phyloP scores from a whole-genome alignment of 2,797 vertebrate species.

The Bufotes viridis region DNA sequence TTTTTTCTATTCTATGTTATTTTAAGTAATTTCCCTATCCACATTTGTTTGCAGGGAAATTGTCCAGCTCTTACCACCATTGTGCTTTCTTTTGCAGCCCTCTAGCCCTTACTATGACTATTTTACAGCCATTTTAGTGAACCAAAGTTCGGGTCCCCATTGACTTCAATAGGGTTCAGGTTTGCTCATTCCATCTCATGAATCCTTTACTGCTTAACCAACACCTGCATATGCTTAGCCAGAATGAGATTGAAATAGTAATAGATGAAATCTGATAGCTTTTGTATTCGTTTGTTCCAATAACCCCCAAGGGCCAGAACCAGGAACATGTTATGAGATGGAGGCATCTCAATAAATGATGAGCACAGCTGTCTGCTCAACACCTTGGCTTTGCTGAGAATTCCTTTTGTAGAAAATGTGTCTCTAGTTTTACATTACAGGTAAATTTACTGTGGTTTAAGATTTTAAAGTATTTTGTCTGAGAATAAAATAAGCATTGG shows the following conservation, averaged over 20 bases:
- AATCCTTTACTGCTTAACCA: not conserved
- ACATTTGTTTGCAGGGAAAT: too few relatives aligned
- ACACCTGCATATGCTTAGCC: conserved; percentile 46
- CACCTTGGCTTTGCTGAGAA: conserved; percentile 38
- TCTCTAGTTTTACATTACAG: conserved; percentile 28
- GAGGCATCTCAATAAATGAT: conserved; percentile 46
- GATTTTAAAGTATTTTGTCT: conserved; percentile 14
- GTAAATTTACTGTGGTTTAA: not conserved
- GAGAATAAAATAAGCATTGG: not conserved
- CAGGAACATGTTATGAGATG: conserved; percentile 29
- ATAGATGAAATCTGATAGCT: conserved; percentile 36
- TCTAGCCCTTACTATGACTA: too few relatives aligned
- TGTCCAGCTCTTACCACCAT: too few relatives aligned
- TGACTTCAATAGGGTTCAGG: too few relatives aligned
- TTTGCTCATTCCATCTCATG: too few relatives aligned
- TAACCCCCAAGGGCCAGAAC: conserved; percentile 29
- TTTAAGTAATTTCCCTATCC: too few relatives aligned
- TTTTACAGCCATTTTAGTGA: too few relatives aligned
- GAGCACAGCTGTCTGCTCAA: conserved; percentile 41
- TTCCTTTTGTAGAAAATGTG: conserved; percentile 14
- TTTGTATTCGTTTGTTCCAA: conserved; percentile 48
- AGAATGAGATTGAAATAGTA: conserved; percentile 35
- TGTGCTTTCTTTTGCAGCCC: too few relatives aligned
- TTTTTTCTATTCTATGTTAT: too few relatives aligned
- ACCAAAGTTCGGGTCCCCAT: too few relatives aligned